Base-by-base conservation (phyloP, 2,797 vertebrate species). In the Zenarchopterus dispar region DNA sequence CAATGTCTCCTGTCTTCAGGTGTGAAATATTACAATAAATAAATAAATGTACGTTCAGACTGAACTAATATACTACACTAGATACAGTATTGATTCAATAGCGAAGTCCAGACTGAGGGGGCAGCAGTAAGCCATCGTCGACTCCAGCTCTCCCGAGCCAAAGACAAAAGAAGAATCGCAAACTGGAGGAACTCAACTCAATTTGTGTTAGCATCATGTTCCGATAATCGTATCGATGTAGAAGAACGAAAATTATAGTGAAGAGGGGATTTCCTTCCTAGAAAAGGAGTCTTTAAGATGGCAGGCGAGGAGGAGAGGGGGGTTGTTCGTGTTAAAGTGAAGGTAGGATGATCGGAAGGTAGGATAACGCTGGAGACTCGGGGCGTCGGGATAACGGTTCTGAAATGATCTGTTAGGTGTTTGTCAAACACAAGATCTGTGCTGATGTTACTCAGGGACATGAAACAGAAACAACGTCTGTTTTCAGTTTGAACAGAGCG, bases 271-370 rank as follows among this genome's bases (percentile, higher is more conserved):
- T 24, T 43, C 48, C 53, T 53, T 67, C 45, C 70, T 62, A 39
- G 10, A 46, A 51, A 78, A 70, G 78, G 84, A 73, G 67, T 54
- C 41, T 70, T 60, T 58, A 82, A 41, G 15, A 94, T 94, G 93
- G 91, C 92, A 17, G 80, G 84, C 54, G 93, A 94, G 87, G 93
- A 94, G 84, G 93, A 94, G 88, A 86, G 93, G 78, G 93, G 86
- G 84, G 93, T 94, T 53, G 93, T 94, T 33, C 93, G 93, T 16
- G 93, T 94, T 76, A 92, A 90, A 92, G 93, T 94, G 67, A 94
- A 93, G 93, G 93, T 94, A 88, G 62, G 76, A 57, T 2, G 44
- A 1, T 2, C 10, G 23, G 23, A n/a, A n/a, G n/a, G n/a, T n/a
- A n/a, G n/a, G n/a, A n/a, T n/a, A 45, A 23, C 24, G 75, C 53